Evolutionary conservation across 2,797 vertebrate species (phyloP).

Genomic region (Tragelaphus oryx): DNA sequence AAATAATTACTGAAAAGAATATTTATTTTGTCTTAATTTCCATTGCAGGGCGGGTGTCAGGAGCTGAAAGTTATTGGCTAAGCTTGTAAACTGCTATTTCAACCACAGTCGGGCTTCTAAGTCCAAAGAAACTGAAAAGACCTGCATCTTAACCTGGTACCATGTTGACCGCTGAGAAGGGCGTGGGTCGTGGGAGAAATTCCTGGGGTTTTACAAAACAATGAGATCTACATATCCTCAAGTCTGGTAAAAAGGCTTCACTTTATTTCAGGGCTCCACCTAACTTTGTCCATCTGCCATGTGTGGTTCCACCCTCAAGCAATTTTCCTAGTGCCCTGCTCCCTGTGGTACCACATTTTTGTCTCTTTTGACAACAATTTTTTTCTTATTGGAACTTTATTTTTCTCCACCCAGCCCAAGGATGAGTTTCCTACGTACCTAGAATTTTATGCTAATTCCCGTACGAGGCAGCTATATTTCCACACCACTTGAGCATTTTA

Average conservation of each 20-base stretch:
- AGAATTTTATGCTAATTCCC: conserved; percentile 1
- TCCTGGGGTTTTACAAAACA: conserved; percentile 57
- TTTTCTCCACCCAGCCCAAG: not conserved
- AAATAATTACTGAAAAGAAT: conserved; percentile 48
- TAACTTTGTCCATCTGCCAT: conserved; percentile 61
- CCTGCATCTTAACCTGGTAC: conserved; percentile 24
- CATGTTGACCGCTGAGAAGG: conserved; percentile 38
- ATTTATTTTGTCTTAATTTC: conserved; percentile 51
- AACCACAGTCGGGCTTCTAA: not conserved
- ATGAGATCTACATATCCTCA: conserved; percentile 45
- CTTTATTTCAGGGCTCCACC: conserved; percentile 62
- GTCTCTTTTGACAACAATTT: conserved; percentile 38
- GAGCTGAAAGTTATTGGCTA: not conserved
- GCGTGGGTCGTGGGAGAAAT: conserved; percentile 53
- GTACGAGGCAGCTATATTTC: not conserved
- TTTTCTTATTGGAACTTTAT: conserved; percentile 51
- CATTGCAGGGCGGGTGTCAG: not conserved
- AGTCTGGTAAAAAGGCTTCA: conserved; percentile 50
- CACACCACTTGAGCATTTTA: not conserved
- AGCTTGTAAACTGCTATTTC: not conserved
- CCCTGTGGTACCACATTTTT: conserved; percentile 49
- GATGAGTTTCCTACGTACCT: not conserved
- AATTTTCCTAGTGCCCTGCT: conserved; percentile 55
- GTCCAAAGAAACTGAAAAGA: conserved; percentile 29
- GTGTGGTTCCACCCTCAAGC: conserved; percentile 46